A percentile compares a stretch with the other conserved stretches of the same genome.
Evolutionary conservation across 2,888 invertebrate species (phyloP).

Genomic region (Exephanes ischioxanthus): DNA sequence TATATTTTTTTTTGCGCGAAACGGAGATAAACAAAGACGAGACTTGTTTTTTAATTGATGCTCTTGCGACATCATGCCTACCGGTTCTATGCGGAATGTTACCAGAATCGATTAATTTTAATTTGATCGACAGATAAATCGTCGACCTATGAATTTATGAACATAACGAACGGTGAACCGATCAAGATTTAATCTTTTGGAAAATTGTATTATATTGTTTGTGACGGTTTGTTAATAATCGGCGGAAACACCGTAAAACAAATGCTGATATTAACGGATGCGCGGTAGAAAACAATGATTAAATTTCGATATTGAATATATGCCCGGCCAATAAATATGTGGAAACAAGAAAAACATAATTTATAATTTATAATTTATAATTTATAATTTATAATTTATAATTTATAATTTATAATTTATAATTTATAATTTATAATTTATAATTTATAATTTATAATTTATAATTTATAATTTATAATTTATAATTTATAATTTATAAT

Average conservation of each 20-base stretch:
- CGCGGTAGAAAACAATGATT: not conserved
- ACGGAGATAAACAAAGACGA: not conserved
- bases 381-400: not conserved
- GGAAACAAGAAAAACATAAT: not conserved
- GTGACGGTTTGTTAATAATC: not conserved
- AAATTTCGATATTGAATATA: not conserved
- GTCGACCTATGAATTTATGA: not conserved
- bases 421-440: too few relatives aligned
- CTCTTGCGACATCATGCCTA: not conserved
- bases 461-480: too few relatives aligned
- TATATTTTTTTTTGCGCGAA: not conserved
- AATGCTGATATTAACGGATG: not conserved
- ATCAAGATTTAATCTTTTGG: not conserved
- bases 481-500: too few relatives aligned
- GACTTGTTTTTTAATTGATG: not conserved
- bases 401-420: not conserved
- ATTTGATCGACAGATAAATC: not conserved
- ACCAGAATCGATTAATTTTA: slow-evolving; percentile 29
- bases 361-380: not conserved
- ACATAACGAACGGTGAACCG: not conserved
- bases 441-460: too few relatives aligned
- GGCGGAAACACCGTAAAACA: not conserved
- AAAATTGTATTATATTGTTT: not conserved
- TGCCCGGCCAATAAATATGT: not conserved
- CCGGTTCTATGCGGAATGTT: slow-evolving; percentile 28